Conservation (phyloP, 2,888 invertebrate genomes). For the Acleris cristana region DNA sequence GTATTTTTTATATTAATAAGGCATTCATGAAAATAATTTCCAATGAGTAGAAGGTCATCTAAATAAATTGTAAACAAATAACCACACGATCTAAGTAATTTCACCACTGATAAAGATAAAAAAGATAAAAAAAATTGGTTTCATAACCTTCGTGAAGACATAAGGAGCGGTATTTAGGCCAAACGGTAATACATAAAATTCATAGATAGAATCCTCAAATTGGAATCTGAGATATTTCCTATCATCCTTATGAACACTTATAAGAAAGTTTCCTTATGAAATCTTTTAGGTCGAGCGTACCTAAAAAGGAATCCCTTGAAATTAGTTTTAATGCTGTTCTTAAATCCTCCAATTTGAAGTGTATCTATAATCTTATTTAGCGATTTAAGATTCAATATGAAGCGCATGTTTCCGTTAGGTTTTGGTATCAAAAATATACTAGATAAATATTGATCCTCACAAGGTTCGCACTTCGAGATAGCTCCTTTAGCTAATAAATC, state of each 20-base stretch:
- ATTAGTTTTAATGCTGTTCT: neutral
- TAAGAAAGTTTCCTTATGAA: too few species aligned
- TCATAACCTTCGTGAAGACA: conserved; percentile 1
- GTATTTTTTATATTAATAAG: conserved; percentile 2
- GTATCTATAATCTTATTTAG: neutral
- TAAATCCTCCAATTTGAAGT: neutral
- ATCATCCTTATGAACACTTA: neutral
- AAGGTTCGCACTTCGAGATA: neutral
- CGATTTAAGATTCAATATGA: neutral
- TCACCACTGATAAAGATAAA: too few species aligned
- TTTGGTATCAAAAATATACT: neutral
- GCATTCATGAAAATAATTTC: neutral
- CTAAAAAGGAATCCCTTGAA: neutral
- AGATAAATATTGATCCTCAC: conserved; percentile 1
- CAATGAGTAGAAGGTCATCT: conserved; percentile 1
- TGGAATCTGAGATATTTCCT: conserved; percentile 7
- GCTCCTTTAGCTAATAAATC: neutral
- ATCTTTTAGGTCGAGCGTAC: neutral
- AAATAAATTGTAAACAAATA: neutral
- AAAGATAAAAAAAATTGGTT: too few species aligned
- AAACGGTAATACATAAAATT: conserved; percentile 11
- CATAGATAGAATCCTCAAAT: neutral
- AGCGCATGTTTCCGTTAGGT: neutral
- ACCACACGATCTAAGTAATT: neutral
- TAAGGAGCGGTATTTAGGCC: conserved; percentile 9